Conservation (phyloP, 2,113 vertebrate species). For the Aythya baeri region DNA sequence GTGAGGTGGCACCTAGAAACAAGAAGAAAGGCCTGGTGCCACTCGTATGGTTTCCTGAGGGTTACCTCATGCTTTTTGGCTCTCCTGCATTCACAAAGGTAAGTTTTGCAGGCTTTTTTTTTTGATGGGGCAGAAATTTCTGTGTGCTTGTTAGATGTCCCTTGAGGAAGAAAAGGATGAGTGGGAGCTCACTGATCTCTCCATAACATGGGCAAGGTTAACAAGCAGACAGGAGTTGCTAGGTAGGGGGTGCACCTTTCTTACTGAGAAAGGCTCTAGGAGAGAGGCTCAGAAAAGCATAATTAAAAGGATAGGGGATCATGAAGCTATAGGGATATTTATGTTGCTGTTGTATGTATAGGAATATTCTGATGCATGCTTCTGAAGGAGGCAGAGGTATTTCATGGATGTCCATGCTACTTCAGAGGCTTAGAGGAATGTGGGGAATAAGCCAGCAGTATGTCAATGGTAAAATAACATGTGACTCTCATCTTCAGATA, state of each 20-base stretch:
- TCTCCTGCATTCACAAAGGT: background rate
- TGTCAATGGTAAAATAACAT: background rate
- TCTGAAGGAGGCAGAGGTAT: accelerated
- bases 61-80: accelerated
- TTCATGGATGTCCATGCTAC: accelerated
- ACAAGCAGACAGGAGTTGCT: background rate
- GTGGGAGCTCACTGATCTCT: background rate
- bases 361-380: background rate
- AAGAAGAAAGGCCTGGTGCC: accelerated
- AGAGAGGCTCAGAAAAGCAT: background rate
- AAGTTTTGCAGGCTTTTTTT: background rate
- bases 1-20: background rate
- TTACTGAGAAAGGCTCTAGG: background rate
- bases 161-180: background rate
- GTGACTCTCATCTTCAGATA: background rate
- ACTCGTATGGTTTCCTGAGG: accelerated
- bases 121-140: accelerated
- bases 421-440: background rate
- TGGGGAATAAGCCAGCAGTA: background rate
- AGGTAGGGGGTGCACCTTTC: background rate
- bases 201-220: background rate
- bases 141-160: accelerated
- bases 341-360: background rate
- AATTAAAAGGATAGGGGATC: background rate
- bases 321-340: accelerated